Base-by-base conservation (phyloP, 2,888 invertebrate species). In the Dioctria linearis region DNA sequence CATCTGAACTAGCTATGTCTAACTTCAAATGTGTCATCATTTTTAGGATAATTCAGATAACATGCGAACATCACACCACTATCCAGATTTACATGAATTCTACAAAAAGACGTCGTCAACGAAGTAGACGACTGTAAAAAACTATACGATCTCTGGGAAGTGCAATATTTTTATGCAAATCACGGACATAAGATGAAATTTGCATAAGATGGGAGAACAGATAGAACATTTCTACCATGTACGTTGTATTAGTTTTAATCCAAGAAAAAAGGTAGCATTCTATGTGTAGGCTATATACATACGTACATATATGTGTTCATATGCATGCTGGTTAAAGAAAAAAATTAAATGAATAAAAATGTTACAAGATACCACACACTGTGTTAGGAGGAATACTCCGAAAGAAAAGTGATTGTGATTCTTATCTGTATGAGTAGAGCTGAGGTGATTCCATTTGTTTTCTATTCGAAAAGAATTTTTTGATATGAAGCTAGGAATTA, bases 121-220 rank as follows among this genome's bases (percentile, higher is more conserved):
- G 25, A 2, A 25, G 25, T 25, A 25, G 25, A 25, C 25, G 0
- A 25, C 25, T 25, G 1, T 25, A 25, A 25, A 25, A 25, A 25
- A 25, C 25, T 25, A 25, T 46, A 46, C 46, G 46, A 46, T 46
- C 46, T 37, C 75, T 65, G 46, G 66, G 54, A 78, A 78, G 75
- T 80, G 80, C 76, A 80, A 80, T 80, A 76, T 80, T 80, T 80
- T 80, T 80, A 80, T 80, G 80, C 80, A 80, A 80, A 80, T 80
- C 80, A 80, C 71, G 80, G 76, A 8, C 80, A 78, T 78, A 57
- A 80, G 76, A 80, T 80, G 78, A 80, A 80, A 80, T 80, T 80
- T 80, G 78, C 80, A 80, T 80, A 78, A 67, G 78, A 61, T 25
- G 25, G 25, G 25, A 25, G 25, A 25, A 78, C 78, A 67, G 76